These are phyloP conservation scores for Nanger granti DNA, from an alignment of 2,113 vertebrate genomes.

Conservation along the genomic window DNA sequence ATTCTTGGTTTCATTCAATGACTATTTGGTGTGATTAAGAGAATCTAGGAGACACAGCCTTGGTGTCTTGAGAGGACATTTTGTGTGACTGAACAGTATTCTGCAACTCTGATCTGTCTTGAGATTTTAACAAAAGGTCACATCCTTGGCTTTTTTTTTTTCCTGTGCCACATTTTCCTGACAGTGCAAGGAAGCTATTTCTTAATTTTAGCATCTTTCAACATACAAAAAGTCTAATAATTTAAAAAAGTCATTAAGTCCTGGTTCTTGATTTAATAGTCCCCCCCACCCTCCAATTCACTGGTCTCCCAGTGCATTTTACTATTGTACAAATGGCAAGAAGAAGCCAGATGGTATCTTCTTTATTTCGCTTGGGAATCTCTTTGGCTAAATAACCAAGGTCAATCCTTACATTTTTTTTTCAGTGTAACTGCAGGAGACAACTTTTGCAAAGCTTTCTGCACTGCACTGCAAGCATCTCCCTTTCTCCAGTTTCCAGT, in stretches of 20 bases:
- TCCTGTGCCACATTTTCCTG: not conserved
- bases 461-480: not conserved
- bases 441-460: no score
- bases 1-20: not conserved
- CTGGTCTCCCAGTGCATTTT: not conserved
- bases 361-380: not conserved
- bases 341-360: not conserved
- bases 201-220: not conserved
- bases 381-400: not conserved
- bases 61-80: not conserved
- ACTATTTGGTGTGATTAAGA: not conserved
- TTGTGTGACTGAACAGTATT: not conserved
- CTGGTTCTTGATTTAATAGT: not conserved
- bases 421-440: not conserved
- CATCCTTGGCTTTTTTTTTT: not conserved
- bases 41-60: not conserved
- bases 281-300: not conserved
- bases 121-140: not conserved
- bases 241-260: slow-evolving; percentile 6
- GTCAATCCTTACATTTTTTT: not conserved
- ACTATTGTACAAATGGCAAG: not conserved
- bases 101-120: not conserved
- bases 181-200: not conserved
- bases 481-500: not conserved
- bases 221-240: not conserved